Base-by-base conservation (phyloP, 2,113 vertebrate species). In the Pseudorectes ferrugineus region DNA sequence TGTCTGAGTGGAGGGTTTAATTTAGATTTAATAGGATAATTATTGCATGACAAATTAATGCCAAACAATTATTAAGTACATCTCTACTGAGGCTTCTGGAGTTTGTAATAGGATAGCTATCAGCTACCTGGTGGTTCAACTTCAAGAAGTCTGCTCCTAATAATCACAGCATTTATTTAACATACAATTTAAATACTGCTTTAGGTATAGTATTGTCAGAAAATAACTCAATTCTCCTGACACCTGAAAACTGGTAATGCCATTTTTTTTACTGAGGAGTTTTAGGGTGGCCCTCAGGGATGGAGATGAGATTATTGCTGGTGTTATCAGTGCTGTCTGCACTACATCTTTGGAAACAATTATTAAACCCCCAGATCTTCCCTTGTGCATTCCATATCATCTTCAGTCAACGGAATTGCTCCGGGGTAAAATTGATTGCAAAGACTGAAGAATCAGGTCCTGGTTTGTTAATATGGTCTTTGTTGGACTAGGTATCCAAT, bases 1-100 rank as follows among this genome's bases (percentile, higher is more conserved):
- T 96, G 86, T 94, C 95, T 72, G 58, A 82, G 95, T 96, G 90
- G 97, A 97, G 86, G 94, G 94, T 96, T 98, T 96, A 97, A 98
- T 98, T 97, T 97, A 94, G 96, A 97, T 97, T 97, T 98, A 98
- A 97, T 97, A 96, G 86, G 97, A 97, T 98, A 98, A 98, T 98
- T 97, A 97, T 95, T 72, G 65, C 83, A 95, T 98, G 97, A 95
- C 96, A 98, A 96, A 97, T 65, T 84, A 97, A 97, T 97, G 96
- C 92, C 96, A 96, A 96, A 96, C 94, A 95, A 94, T 95, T 79
- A 89, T 79, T 96, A 97, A 95, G 95, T 95, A 93, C 83, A 45
- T 94, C 92, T 96, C 93, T 95, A 73, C 73, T 75, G 94, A 95
- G 67, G 84, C 89, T 94, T 94, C 85, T 83, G 79, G 86, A 88